Evolutionary conservation across 1,140 invertebrate species (phyloP), one percentile per base, ranked within the genome.

Genomic region (Microplitis mediator): DNA sequence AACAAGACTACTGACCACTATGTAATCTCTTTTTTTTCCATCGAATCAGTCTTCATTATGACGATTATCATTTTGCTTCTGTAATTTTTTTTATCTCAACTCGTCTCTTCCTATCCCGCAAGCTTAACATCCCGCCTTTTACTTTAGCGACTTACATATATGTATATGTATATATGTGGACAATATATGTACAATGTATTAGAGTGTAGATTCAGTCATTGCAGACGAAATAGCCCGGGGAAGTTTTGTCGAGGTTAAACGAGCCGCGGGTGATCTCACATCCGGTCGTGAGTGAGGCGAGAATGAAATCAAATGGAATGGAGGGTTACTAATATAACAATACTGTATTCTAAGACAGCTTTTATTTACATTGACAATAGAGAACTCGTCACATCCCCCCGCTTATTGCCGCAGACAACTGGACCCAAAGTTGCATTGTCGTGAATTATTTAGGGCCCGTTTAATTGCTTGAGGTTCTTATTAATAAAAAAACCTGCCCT

Each of bases 281-380:
- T 81, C 82, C 82, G 82, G 81, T 79, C 69, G 62, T 74, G 64
- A 74, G 66, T 74, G 64, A 74, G 61, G 73, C 75, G 74, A 75
- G 75, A 80, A 78, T 77, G 73, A 75, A 78, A 81, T 77, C 69
- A 80, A 81, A 79, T 71, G 75, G 73, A 79, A 81, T 74, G 77
- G 77, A 79, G 80, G 79, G 78, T 77, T 78, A 79, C 77, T 80
- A 81, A 80, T 45, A 79, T 81, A 79, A 83, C 81, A 84, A 83
- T 84, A 75, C 78, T 77, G 78, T 73, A 75, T 63, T 69, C 32
- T 67, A 23, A 23, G 16, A 23, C 23, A 31, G 23, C 8, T 58
- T 77, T 81, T 81, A 75, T 79, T 83, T 84, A 81, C 81, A 79
- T 78, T 69, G 52, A 58, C 62, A 72, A 61, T 14, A 13, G 52